Evolutionary conservation across 2,797 vertebrate genomes (phyloP).

Genomic region (Hyperoplus lanceolatus): DNA sequence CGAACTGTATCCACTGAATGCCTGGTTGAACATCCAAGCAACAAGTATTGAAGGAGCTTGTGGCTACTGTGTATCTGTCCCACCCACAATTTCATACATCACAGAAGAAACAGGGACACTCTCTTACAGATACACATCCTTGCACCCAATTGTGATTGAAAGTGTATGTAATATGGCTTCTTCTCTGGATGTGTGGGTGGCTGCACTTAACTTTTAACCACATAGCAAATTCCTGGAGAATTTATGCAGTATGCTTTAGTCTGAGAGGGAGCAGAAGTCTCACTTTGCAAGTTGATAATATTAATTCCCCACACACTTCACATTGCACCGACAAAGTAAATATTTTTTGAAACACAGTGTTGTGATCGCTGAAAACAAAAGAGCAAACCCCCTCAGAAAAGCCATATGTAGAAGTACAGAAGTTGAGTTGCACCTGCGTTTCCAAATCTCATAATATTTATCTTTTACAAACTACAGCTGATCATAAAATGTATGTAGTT

Average conservation of each 20-base stretch:
- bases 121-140: neutral
- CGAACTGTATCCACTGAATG: neutral
- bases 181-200: neutral
- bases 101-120: no score
- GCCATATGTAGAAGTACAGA: neutral
- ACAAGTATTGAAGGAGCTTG: conserved; percentile 6
- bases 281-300: neutral
- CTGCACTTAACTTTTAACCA: neutral
- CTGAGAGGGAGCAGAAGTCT: neutral
- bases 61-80: neutral
- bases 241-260: neutral
- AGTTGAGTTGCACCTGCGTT: neutral
- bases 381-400: neutral
- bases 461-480: no score
- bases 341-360: neutral
- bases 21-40: conserved; percentile 1
- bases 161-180: neutral
- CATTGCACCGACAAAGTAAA: neutral
- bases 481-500: no score
- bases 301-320: conserved; percentile 14
- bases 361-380: conserved; percentile 10
- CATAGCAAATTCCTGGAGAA: neutral
- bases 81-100: neutral
- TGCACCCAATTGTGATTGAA: neutral
- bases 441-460: no score